Percentiles rank a stretch among this genome's conserved stretches.
Conservation (phyloP, 2,888 invertebrate genomes). For the Cephalotes varians region DNA sequence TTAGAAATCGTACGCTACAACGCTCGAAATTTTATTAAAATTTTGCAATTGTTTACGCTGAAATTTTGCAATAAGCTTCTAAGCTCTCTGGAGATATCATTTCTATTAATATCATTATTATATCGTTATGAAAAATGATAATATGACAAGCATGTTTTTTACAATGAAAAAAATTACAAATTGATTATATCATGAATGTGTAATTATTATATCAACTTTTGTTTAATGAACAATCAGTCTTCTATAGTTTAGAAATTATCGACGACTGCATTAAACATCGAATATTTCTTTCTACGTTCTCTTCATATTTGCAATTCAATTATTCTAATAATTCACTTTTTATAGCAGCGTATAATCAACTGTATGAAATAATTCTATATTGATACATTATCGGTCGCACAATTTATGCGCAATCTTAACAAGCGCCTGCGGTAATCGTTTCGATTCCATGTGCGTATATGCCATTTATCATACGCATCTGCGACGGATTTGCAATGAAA, state of each 20-base stretch:
- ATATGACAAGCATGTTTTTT: background rate
- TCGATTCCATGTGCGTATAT: conserved; percentile 59
- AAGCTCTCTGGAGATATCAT: background rate
- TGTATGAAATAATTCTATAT: conserved; percentile 58
- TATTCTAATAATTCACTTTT: conserved; percentile 35
- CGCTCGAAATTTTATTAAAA: conserved; percentile 5
- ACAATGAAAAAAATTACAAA: background rate
- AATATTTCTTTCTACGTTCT: background rate
- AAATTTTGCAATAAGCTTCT: background rate
- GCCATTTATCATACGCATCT: conserved; percentile 63
- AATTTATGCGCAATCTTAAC: conserved; percentile 61
- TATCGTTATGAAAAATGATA: background rate
- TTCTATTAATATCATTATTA: background rate
- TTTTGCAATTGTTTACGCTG: background rate
- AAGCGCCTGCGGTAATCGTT: conserved; percentile 51
- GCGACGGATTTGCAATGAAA: conserved; percentile 49
- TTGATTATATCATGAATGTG: background rate
- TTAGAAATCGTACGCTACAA: background rate
- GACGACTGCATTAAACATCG: background rate
- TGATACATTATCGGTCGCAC: conserved; percentile 65
- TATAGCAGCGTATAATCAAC: conserved; percentile 34
- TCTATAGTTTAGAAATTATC: background rate
- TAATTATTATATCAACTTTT: background rate
- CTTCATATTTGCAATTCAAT: background rate
- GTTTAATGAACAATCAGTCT: background rate